phyloP scores from a whole-genome alignment of 2,797 vertebrate genomes.

The Pantherophis alleghaniensis region DNA sequence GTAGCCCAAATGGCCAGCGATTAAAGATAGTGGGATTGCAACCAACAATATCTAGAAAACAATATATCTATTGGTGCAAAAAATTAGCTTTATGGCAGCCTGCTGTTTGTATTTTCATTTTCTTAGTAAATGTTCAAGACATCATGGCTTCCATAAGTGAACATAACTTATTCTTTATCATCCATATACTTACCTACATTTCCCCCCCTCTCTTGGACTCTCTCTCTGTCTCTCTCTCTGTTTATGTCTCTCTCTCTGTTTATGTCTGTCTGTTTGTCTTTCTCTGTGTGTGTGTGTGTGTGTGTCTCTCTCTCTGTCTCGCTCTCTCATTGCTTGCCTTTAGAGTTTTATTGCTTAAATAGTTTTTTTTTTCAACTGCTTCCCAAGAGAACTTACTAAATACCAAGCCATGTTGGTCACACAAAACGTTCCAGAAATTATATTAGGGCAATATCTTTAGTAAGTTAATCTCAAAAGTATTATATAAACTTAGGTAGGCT shows the following conservation, averaged over 20 bases:
- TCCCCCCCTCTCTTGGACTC: too few relatives aligned
- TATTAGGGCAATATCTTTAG: neutral
- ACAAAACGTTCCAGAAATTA: neutral
- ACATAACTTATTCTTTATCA: neutral
- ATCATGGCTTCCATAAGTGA: neutral
- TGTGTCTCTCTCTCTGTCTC: too few relatives aligned
- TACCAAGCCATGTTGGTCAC: neutral
- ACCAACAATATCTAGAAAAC: neutral
- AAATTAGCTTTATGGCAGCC: neutral
- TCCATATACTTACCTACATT: neutral
- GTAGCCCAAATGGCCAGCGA: neutral
- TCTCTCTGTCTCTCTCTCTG: too few relatives aligned
- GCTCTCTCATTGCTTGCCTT: too few relatives aligned
- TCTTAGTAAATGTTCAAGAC: neutral
- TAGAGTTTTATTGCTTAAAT: neutral
- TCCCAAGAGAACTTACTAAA: neutral
- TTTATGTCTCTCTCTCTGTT: too few relatives aligned
- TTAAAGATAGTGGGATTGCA: neutral
- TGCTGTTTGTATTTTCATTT: neutral
- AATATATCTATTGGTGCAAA: neutral
- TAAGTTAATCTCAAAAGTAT: neutral
- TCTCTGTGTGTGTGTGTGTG: too few relatives aligned
- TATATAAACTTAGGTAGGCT: neutral
- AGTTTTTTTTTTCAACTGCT: neutral
- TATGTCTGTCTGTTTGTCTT: too few relatives aligned